A percentile compares a stretch with the other conserved stretches of the same genome.
These are phyloP conservation scores for Zaprionus bogoriensis DNA, from an alignment of 2,888 invertebrate genomes.

Conservation along the genomic window DNA sequence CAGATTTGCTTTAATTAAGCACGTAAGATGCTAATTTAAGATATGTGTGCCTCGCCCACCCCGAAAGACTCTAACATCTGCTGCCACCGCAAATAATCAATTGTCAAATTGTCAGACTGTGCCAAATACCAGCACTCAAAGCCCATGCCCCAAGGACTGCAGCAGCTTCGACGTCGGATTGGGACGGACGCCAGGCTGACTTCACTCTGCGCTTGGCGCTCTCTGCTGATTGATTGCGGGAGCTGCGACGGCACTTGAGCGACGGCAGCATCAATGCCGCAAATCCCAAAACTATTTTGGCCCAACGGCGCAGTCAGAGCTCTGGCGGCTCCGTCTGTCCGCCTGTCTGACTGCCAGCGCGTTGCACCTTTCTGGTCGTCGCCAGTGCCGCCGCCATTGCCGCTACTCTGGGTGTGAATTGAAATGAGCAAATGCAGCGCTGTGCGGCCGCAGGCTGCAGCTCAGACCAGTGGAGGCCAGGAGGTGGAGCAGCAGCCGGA, in stretches of 20 bases:
- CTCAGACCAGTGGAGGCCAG: neutral
- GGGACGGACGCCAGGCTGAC: neutral
- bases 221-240: constrained; percentile 57
- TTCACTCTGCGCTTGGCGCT: constrained; percentile 7
- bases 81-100: constrained; percentile 19
- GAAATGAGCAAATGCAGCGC: constrained; percentile 69
- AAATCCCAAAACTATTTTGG: constrained; percentile 73
- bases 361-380: neutral
- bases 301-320: constrained; percentile 42
- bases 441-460: constrained; percentile 16
- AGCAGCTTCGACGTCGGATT: neutral
- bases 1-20: no score
- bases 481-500: constrained; percentile 1
- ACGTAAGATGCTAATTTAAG: neutral
- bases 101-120: constrained; percentile 57
- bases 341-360: neutral
- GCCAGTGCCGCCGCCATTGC: no score
- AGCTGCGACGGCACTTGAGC: constrained; percentile 54
- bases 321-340: neutral
- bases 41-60: no score
- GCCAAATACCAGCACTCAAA: constrained; percentile 11
- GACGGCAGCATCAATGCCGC: constrained; percentile 74
- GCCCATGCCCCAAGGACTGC: neutral
- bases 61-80: neutral
- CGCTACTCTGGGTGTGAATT: constrained; percentile 54